phyloP scores from a whole-genome alignment of 2,888 invertebrate genomes.

The Callinectes sapidus region DNA sequence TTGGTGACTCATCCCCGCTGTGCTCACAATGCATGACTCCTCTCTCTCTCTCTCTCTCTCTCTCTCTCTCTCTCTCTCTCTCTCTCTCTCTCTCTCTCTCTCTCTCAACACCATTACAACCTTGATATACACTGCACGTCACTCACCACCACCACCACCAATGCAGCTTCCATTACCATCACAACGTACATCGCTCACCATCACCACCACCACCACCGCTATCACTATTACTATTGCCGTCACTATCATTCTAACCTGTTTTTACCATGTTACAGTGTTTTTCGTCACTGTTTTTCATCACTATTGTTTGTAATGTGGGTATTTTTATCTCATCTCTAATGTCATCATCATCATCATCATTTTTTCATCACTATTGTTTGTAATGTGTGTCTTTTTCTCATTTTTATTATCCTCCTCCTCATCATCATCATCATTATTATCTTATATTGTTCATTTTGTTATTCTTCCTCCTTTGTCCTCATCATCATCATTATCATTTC shows the following conservation, averaged over 20 bases:
- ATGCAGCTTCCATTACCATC: background rate
- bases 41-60: conserved; percentile 17
- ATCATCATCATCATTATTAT: too few species aligned
- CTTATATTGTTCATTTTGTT: too few species aligned
- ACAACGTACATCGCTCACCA: background rate
- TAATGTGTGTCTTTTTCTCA: too few species aligned
- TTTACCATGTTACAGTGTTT: too few species aligned
- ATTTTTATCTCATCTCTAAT: too few species aligned
- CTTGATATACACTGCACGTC: background rate
- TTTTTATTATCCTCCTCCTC: too few species aligned
- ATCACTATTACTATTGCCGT: background rate
- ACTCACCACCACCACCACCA: background rate
- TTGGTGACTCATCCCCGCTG: background rate
- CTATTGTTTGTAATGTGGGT: too few species aligned
- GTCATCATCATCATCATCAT: too few species aligned
- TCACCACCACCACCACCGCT: background rate
- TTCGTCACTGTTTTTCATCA: too few species aligned
- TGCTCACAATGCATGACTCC: background rate
- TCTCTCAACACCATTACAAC: background rate
- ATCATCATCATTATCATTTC: too few species aligned
- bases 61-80: conserved; percentile 25
- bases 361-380: too few species aligned
- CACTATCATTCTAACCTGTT: background rate
- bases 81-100: conserved; percentile 14
- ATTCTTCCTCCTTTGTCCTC: too few species aligned